Base-by-base conservation (phyloP, 2,797 vertebrate genomes). In the Tokudaia tokunoshimensis region DNA sequence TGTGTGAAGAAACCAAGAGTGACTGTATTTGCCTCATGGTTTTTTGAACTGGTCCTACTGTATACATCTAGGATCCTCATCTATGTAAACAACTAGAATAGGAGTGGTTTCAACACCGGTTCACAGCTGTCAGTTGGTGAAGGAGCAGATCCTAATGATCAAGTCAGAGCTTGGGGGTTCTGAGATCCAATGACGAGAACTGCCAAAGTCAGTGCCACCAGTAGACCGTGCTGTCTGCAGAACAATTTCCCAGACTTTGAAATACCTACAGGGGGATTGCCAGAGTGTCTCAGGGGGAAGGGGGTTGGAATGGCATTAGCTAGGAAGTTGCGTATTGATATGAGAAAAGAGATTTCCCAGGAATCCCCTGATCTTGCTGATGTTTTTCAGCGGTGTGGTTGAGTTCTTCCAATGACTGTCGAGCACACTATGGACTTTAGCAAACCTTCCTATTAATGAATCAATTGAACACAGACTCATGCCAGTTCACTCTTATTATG, bases 171-270 rank as follows among this genome's bases (percentile, higher is more conserved):
- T 52, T 94, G 70, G 88, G 50, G 29, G 29, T 92, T 92, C 84
- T 94, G 92, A 93, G 37, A 90, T 19, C 67, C 76, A 52, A 10
- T 50, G 47, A 50, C 47, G 47, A 52, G 55, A 57, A 55, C 50
- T 86, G 91, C 94, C 94, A 95, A 97, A 89, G 84, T 93, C 94
- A 96, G 83, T 88, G 93, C 81, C 93, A 94, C 87, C 14, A 0
- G 29, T 10, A 63, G 89, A 57, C 78, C 83, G 59, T 0, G 2
- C 31, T 67, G 84, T 81, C 91, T 96, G 90, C 88, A 88, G 87
- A 89, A 85, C 57, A 50, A 75, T 96, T 96, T 96, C 76, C 89
- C 91, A 93, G 74, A 84, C 81, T 93, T 92, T 91, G 70, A 80
- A 91, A 81, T 61, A 87, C 81, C 75, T 93, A 15, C 52, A 82